Conservation (phyloP, 1,140 invertebrate genomes). For the Drosophila repleta region DNA sequence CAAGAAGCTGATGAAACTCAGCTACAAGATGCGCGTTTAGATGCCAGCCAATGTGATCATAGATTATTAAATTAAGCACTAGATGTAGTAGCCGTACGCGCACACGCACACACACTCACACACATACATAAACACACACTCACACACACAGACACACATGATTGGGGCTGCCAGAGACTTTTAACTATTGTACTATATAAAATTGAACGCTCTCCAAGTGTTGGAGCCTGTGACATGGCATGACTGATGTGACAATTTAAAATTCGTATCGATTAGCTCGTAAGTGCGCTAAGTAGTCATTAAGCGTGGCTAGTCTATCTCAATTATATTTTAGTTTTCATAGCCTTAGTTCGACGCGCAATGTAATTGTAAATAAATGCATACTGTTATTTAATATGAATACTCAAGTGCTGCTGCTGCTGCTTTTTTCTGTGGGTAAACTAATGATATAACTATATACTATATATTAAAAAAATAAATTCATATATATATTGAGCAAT, state of each 20-base stretch:
- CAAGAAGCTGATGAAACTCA: constrained; percentile 82
- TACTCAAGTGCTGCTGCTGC: neutral
- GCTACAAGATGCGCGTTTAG: constrained; percentile 78
- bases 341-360: constrained; percentile 21
- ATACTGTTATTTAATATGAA: constrained; percentile 30
- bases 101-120: constrained; percentile 8
- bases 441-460: constrained; percentile 14
- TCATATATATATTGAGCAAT: neutral
- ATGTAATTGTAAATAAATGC: constrained; percentile 57
- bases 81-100: constrained; percentile 20
- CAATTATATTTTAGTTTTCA: constrained; percentile 37
- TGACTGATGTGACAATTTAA: constrained; percentile 58
- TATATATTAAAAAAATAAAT: neutral
- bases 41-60: constrained; percentile 34
- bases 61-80: constrained; percentile 40
- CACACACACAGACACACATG: neutral
- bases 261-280: constrained; percentile 41
- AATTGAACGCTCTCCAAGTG: constrained; percentile 12
- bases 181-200: constrained; percentile 69
- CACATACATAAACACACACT: constrained; percentile 8
- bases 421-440: neutral
- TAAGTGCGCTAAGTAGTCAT: constrained; percentile 52
- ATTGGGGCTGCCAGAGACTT: neutral
- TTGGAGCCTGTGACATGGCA: constrained; percentile 20
- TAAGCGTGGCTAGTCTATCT: constrained; percentile 59